Conservation (phyloP, 2,797 vertebrate species). For the Esox masquinongy region DNA sequence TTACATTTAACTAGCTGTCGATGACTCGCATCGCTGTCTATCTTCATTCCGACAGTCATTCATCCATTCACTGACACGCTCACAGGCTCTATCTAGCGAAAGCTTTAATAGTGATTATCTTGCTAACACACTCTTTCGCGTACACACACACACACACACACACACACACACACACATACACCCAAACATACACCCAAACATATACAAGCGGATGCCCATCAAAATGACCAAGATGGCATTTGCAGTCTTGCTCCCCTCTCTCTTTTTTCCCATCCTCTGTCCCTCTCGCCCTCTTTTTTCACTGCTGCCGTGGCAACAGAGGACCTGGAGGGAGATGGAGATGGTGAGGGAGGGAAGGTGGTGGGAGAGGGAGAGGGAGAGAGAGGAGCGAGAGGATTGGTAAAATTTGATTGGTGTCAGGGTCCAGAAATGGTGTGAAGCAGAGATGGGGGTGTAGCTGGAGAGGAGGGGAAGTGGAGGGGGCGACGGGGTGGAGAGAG, state of each 20-base stretch:
- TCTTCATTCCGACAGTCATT: background rate
- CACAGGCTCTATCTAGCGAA: background rate
- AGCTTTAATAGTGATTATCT: background rate
- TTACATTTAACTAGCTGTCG: background rate
- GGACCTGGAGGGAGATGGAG: conserved; percentile 20
- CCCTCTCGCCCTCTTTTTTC: conserved; percentile 25
- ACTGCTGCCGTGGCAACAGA: conserved; percentile 74
- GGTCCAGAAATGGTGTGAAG: conserved; percentile 48
- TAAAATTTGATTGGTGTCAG: conserved; percentile 62
- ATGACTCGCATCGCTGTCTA: background rate
- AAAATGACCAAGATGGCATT: conserved; percentile 41
- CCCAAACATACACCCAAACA: conserved; percentile 7
- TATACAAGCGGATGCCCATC: conserved; percentile 17
- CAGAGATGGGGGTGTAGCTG: conserved; percentile 9
- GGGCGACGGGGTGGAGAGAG: background rate
- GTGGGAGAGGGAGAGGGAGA: conserved; percentile 24
- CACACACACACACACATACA: background rate
- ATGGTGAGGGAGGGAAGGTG: background rate
- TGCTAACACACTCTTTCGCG: background rate
- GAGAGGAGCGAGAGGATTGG: conserved; percentile 30
- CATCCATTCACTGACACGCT: background rate
- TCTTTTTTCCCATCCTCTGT: conserved; percentile 10
- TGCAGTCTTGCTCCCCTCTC: conserved; percentile 15
- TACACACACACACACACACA: background rate
- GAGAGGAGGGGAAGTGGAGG: background rate